Evolutionary conservation across 1,140 invertebrate species (phyloP).

Genomic region (Polyergus mexicanus): DNA sequence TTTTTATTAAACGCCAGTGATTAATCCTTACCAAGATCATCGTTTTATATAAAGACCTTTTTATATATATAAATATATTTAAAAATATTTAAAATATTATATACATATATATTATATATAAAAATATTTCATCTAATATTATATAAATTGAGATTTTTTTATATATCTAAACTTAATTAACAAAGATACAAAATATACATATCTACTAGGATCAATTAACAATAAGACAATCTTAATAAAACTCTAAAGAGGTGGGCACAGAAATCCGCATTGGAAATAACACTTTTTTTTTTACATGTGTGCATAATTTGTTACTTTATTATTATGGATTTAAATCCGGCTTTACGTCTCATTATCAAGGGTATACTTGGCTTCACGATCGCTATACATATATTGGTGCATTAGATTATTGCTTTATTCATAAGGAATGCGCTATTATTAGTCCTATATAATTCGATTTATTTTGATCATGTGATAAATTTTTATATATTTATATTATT

Average conservation of each 20-base stretch:
- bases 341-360: neutral
- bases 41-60: no score
- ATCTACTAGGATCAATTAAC: neutral
- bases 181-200: neutral
- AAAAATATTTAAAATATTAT: no score
- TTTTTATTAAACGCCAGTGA: no score
- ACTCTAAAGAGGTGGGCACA: neutral
- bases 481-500: conserved; percentile 13
- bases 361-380: neutral
- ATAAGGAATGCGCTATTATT: conserved; percentile 41
- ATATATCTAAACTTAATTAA: conserved; percentile 9
- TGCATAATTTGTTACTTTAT: conserved; percentile 29
- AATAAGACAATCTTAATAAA: neutral
- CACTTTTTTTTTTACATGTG: neutral
- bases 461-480: neutral
- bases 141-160: no score
- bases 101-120: no score
- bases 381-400: neutral
- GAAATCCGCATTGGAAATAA: neutral
- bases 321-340: neutral
- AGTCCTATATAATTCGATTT: conserved; percentile 12
- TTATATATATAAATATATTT: no score
- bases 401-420: conserved; percentile 26
- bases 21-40: no score
- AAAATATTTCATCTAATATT: no score